Evolutionary conservation across 1,140 invertebrate genomes (phyloP), one percentile per base, ranked within the genome.

Genomic region (Eriocheir sinensis): DNA sequence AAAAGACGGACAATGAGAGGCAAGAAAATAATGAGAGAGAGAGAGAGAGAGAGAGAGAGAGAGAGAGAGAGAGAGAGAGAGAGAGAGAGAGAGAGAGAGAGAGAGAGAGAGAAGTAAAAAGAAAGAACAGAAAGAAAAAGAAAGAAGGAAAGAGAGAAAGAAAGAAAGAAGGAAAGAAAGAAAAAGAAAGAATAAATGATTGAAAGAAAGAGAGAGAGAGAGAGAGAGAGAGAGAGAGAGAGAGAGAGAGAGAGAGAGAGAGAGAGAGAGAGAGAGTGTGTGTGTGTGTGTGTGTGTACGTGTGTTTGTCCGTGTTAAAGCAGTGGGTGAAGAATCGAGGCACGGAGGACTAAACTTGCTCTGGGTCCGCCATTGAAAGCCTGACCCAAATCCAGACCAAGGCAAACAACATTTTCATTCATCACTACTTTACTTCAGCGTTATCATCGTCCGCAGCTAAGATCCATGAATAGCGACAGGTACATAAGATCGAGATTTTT

Each of bases 211-310:
- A 21, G 53, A 72, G 53, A 21, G 21, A 21, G 6, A 72, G 6
- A 6, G 53, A 72, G 53, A 72, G 53, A 72, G 60, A 72, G 60
- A 72, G 60, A 72, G 60, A 72, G 60, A 72, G 60, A 72, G 60
- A 72, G 60, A 72, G 60, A 72, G 60, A 72, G 60, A 72, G 60
- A 72, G 60, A 72, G 60, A 72, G 60, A 72, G 60, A 72, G 60
- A 72, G 60, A 72, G 60, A 72, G 60, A n/a, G 60, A 17, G 6
- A 21, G 12, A 21, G n/a, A n/a, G n/a, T n/a, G n/a, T n/a, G n/a
- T n/a, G n/a, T n/a, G n/a, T n/a, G n/a, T n/a, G n/a, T n/a, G n/a
- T n/a, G n/a, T n/a, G n/a, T n/a, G n/a, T n/a, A n/a, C n/a, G n/a
- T n/a, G n/a, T n/a, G n/a, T n/a, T n/a, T n/a, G n/a, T n/a, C n/a